Evolutionary conservation across 2,113 vertebrate species (phyloP).

Genomic region (Sylvietta virens): DNA sequence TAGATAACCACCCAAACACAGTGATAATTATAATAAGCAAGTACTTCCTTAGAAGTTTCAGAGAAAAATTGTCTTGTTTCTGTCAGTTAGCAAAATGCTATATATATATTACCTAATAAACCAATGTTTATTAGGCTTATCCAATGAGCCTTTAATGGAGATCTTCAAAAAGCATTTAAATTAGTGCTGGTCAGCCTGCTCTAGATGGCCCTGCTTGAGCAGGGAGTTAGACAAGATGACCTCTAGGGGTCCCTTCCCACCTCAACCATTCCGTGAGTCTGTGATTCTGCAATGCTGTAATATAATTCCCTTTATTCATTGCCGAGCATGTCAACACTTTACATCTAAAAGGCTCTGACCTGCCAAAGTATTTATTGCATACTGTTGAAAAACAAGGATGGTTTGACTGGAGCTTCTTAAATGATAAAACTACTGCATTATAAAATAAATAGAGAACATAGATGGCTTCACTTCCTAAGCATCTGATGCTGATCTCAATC

Average conservation of each 20-base stretch:
- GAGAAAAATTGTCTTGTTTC: not conserved
- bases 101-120: not conserved
- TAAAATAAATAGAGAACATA: not conserved
- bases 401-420: not conserved
- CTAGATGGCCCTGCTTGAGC: not conserved
- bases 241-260: not conserved
- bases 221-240: not conserved
- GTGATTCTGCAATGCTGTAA: not conserved
- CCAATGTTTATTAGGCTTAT: too few relatives aligned
- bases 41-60: not conserved
- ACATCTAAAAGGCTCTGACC: not conserved
- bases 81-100: not conserved
- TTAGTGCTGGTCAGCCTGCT: not conserved
- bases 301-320: not conserved
- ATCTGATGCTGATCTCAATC: not conserved
- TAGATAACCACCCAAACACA: not conserved
- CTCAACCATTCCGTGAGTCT: not conserved
- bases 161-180: not conserved
- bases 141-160: not conserved
- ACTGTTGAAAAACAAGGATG: not conserved
- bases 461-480: not conserved
- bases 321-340: not conserved
- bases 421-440: not conserved
- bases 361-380: not conserved
- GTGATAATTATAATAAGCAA: not conserved